These are phyloP conservation scores for Sebastes alutus DNA, from an alignment of 2,797 vertebrate species.

Conservation along the genomic window DNA sequence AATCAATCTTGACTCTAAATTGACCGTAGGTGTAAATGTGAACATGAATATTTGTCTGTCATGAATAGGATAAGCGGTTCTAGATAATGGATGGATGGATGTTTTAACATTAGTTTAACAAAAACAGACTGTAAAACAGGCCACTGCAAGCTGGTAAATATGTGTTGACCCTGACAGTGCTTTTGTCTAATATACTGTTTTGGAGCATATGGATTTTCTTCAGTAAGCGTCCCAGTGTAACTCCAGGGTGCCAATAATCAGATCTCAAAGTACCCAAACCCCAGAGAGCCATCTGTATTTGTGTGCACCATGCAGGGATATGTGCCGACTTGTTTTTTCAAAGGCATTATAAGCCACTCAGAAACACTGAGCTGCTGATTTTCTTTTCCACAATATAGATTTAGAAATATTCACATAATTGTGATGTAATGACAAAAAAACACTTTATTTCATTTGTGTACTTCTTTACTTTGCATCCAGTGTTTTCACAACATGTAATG, in stretches of 20 bases:
- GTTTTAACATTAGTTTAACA: not conserved
- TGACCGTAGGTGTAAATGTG: too few species aligned
- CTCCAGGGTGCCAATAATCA: conserved; percentile 37
- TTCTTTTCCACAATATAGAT: not conserved
- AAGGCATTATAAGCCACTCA: not conserved
- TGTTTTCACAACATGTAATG: conserved; percentile 35
- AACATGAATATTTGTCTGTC: too few species aligned
- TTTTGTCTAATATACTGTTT: not conserved
- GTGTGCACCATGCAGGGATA: not conserved
- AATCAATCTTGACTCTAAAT: too few species aligned
- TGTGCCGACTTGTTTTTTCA: not conserved
- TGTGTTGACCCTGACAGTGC: not conserved
- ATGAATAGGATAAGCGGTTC: too few species aligned
- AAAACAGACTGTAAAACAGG: not conserved
- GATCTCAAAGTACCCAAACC: not conserved
- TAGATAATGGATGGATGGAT: too few species aligned
- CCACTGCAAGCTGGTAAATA: not conserved
- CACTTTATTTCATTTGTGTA: conserved; percentile 48
- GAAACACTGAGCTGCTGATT: not conserved
- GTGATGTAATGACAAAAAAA: not conserved
- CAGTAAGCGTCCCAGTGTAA: not conserved
- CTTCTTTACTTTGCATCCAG: conserved; percentile 41
- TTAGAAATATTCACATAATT: not conserved
- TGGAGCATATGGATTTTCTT: conserved; percentile 22
- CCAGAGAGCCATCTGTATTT: conserved; percentile 14